These are phyloP conservation scores for Gopherus evgoodei DNA, from an alignment of 2,113 vertebrate genomes.

Conservation along the genomic window DNA sequence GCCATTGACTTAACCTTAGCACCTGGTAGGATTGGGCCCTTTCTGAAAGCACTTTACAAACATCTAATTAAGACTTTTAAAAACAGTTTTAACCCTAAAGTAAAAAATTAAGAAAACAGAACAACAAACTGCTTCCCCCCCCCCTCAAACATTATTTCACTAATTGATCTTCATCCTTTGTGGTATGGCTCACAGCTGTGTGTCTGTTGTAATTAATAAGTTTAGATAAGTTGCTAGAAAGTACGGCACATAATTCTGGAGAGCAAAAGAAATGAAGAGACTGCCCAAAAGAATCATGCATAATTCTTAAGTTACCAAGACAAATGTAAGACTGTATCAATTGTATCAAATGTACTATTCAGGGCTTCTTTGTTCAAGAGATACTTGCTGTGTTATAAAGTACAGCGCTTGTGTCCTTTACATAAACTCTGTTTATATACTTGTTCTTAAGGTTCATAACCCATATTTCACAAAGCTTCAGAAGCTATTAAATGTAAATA, in stretches of 20 bases:
- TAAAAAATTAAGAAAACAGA: no score
- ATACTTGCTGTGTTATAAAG: constrained; percentile 26
- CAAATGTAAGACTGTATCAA: constrained; percentile 48
- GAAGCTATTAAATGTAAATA: not conserved
- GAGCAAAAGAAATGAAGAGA: not conserved
- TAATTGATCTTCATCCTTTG: no score
- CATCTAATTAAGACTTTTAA: not conserved
- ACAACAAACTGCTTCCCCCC: no score
- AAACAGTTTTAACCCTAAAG: no score
- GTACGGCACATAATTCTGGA: not conserved
- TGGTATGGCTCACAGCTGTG: not conserved
- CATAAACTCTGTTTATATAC: not conserved
- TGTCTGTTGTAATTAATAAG: not conserved
- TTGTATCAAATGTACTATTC: constrained; percentile 43
- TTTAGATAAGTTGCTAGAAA: not conserved
- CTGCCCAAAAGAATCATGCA: not conserved
- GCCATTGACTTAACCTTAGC: not conserved
- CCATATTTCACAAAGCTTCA: not conserved
- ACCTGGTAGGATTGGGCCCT: not conserved
- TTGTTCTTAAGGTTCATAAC: constrained; percentile 32
- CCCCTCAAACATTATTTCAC: no score
- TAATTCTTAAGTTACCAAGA: not conserved
- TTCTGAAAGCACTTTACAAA: not conserved
- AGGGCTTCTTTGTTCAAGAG: constrained; percentile 58
- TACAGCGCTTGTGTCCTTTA: constrained; percentile 38